A percentile compares a stretch with the other conserved stretches of the same genome.
These are phyloP conservation scores for Dryoscopus gambensis DNA, from an alignment of 2,113 vertebrate species.

Conservation along the genomic window DNA sequence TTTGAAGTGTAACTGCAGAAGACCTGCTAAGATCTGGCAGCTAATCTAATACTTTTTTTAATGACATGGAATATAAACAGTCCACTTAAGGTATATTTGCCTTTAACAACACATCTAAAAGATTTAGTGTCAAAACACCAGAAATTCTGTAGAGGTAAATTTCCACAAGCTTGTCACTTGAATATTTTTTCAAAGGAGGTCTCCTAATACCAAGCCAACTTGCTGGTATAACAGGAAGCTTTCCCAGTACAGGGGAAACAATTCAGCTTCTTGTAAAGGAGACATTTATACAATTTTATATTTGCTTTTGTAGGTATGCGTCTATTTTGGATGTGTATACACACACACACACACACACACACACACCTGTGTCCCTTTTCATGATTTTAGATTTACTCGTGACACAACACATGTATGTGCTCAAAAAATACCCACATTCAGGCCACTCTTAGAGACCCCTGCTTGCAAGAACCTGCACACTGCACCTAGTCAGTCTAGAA, in stretches of 20 bases:
- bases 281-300: not conserved
- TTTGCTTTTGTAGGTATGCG: not conserved
- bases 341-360: rapidly evolving
- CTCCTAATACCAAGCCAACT: not conserved
- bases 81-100: not conserved
- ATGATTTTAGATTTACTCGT: not conserved
- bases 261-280: not conserved
- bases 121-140: not conserved
- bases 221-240: not conserved
- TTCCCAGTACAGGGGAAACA: not conserved
- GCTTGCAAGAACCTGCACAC: not conserved
- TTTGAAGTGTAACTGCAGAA: not conserved
- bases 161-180: not conserved
- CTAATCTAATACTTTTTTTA: not conserved
- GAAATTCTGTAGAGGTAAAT: not conserved
- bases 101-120: not conserved
- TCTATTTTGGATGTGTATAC: not conserved
- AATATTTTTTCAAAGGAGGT: not conserved
- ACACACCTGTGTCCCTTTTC: not conserved
- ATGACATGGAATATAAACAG: not conserved
- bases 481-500: not conserved
- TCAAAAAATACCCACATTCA: not conserved
- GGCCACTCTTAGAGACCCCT: not conserved
- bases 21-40: not conserved
- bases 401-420: not conserved